These are phyloP conservation scores for Nipponacmea schrenckii DNA, from an alignment of 2,888 invertebrate species.

Conservation along the genomic window DNA sequence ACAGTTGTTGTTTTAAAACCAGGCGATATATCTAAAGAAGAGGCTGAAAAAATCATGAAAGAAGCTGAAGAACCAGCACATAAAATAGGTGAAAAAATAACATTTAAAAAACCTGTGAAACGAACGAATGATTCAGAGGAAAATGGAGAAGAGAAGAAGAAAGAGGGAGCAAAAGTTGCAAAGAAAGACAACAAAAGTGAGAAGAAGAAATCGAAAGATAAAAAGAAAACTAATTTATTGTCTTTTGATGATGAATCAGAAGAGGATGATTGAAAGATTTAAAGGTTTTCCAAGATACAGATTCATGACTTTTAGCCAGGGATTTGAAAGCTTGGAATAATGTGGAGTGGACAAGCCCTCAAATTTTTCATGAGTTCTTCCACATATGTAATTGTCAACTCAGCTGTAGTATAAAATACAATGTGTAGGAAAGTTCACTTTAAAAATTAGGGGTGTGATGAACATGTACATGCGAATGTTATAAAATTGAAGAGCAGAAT, in stretches of 20 bases:
- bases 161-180: constrained; percentile 30
- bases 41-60: constrained; percentile 71
- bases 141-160: constrained; percentile 17
- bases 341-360: too few species aligned
- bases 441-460: too few species aligned
- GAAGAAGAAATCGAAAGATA: constrained; percentile 36
- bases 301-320: too few species aligned
- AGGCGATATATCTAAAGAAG: constrained; percentile 84
- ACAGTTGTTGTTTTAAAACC: constrained; percentile 82
- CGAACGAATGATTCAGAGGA: constrained; percentile 33
- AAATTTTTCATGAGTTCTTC: too few species aligned
- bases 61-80: constrained; percentile 18
- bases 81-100: constrained; percentile 44
- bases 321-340: too few species aligned
- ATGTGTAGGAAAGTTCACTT: too few species aligned
- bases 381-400: too few species aligned
- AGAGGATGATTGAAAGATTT: constrained; percentile 39
- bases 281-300: too few species aligned
- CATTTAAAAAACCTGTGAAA: constrained; percentile 56
- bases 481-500: too few species aligned
- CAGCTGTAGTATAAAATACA: too few species aligned
- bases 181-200: constrained; percentile 40
- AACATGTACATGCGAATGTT: too few species aligned
- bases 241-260: constrained; percentile 59
- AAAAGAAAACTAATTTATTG: constrained; percentile 46